A percentile compares a stretch with the other conserved stretches of the same genome.
These are phyloP conservation scores for Chelonus insularis DNA, from an alignment of 1,140 invertebrate species.

Conservation along the genomic window DNA sequence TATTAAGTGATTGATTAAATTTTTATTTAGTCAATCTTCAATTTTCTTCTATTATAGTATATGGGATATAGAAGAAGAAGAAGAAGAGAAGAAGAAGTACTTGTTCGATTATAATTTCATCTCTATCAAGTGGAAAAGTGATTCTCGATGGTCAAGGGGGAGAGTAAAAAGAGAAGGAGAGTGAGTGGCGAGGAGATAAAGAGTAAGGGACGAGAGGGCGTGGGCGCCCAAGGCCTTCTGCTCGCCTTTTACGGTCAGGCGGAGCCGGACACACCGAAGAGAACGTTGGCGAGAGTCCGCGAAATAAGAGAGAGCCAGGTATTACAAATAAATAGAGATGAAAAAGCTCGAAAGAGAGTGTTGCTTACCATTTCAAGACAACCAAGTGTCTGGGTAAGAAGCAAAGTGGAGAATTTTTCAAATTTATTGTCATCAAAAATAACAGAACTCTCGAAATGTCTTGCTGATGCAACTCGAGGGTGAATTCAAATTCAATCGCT, in stretches of 20 bases:
- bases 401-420: background rate
- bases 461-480: background rate
- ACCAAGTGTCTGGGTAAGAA: background rate
- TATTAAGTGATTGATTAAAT: background rate
- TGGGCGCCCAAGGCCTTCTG: conserved; percentile 53
- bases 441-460: no score
- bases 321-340: conserved; percentile 16
- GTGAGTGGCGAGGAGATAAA: conserved; percentile 24
- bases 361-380: conserved; percentile 19
- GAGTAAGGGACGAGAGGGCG: conserved; percentile 41
- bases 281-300: conserved; percentile 26
- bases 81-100: background rate
- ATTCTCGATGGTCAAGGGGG: background rate
- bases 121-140: conserved; percentile 16
- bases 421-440: background rate
- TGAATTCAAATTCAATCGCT: conserved; percentile 3
- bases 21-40: background rate
- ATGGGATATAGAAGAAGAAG: no score
- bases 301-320: conserved; percentile 25
- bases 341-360: conserved; percentile 13
- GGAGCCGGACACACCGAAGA: conserved; percentile 40
- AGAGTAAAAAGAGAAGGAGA: background rate
- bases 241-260: conserved; percentile 49
- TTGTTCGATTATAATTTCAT: conserved; percentile 16
- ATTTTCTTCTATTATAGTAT: background rate